These are phyloP conservation scores for Carcina quercana DNA, from an alignment of 2,888 invertebrate genomes.

Conservation along the genomic window DNA sequence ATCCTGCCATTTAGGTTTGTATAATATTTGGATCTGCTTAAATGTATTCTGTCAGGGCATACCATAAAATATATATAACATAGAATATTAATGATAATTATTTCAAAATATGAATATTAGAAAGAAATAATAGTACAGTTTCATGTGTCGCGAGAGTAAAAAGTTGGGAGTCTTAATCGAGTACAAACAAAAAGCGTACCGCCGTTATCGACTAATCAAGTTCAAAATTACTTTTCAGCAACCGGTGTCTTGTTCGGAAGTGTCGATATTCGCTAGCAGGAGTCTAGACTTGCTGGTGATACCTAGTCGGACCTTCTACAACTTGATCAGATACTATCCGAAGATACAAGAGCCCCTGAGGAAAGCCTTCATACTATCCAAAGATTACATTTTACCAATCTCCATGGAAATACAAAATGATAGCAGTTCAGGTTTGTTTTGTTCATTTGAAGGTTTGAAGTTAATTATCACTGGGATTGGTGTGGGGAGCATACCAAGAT, in stretches of 20 bases:
- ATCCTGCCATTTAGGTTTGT: too few species aligned
- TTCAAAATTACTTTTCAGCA: conserved; percentile 40
- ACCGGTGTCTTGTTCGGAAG: conserved; percentile 51
- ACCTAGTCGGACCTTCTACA: conserved; percentile 58
- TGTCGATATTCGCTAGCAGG: conserved; percentile 59
- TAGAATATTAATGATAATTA: too few species aligned
- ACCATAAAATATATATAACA: too few species aligned
- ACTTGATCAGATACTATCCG: conserved; percentile 57
- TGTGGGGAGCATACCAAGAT: too few species aligned
- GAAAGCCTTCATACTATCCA: conserved; percentile 54
- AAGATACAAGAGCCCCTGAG: conserved; percentile 56
- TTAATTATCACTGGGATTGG: too few species aligned
- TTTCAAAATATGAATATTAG: background rate
- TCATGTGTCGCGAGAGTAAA: background rate
- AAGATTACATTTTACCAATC: conserved; percentile 61
- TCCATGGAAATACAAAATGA: conserved; percentile 42
- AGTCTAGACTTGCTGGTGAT: conserved; percentile 56
- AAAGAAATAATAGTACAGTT: background rate
- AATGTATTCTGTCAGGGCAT: too few species aligned
- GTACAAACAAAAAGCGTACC: too few species aligned
- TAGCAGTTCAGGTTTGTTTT: conserved; percentile 47
- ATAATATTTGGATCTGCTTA: too few species aligned
- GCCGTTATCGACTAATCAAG: too few species aligned
- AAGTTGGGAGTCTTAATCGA: too few species aligned
- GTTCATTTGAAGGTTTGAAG: too few species aligned